Evolutionary conservation across 2,888 invertebrate genomes (phyloP).

Genomic region (Lochmaea crataegi): DNA sequence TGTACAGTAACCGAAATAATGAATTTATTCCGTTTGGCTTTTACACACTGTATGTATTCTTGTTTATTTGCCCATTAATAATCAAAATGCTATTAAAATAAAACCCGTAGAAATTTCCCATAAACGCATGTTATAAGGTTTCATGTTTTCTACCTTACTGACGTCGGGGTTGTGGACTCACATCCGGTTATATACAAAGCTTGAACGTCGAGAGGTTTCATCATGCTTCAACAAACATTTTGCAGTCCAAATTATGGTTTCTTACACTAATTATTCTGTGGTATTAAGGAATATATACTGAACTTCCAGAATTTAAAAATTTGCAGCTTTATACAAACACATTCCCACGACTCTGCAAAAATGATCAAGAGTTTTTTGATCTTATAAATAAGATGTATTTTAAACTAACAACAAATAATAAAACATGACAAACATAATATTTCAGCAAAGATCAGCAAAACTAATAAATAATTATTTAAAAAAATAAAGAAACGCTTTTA

Average conservation of each 20-base stretch:
- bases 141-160: conserved; percentile 35
- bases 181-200: conserved; percentile 39
- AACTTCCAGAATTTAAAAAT: background rate
- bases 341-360: background rate
- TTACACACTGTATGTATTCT: too few relatives aligned
- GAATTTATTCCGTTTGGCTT: too few relatives aligned
- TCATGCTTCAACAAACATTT: conserved; percentile 37
- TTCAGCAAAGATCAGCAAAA: too few relatives aligned
- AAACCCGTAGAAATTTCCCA: conserved; percentile 30
- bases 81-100: conserved; percentile 13
- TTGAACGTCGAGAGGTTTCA: conserved; percentile 39
- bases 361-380: too few relatives aligned
- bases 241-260: conserved; percentile 39
- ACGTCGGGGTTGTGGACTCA: conserved; percentile 25
- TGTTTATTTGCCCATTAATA: conserved; percentile 11
- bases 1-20: too few relatives aligned
- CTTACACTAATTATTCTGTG: conserved; percentile 21
- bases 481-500: too few relatives aligned
- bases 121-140: conserved; percentile 25
- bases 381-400: too few relatives aligned
- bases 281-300: conserved; percentile 1
- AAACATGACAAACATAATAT: too few relatives aligned
- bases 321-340: background rate
- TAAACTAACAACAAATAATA: too few relatives aligned
- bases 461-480: too few relatives aligned